Percentiles rank a stretch among this genome's conserved stretches.
phyloP scores from a whole-genome alignment of 2,888 invertebrate genomes.

The Pachliopta kotzebuea region DNA sequence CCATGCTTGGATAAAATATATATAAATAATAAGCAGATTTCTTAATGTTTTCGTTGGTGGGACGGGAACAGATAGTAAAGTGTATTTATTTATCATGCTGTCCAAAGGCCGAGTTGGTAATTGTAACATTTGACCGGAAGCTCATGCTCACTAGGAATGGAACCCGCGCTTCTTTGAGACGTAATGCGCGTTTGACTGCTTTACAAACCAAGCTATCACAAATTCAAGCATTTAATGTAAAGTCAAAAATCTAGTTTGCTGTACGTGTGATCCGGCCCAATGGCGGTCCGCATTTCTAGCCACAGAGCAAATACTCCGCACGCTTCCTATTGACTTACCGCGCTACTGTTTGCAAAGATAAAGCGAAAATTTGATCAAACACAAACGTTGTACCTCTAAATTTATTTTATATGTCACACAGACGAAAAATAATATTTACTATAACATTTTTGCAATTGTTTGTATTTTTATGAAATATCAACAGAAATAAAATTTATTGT shows the following conservation, averaged over 20 bases:
- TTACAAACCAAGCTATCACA: no score
- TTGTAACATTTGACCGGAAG: no score
- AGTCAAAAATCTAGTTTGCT: slow-evolving; percentile 16
- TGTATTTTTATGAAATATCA: neutral
- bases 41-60: no score
- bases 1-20: no score
- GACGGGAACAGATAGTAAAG: no score
- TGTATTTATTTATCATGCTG: no score
- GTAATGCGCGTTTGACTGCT: no score
- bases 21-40: no score
- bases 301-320: slow-evolving; percentile 43
- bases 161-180: no score
- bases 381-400: slow-evolving; percentile 22
- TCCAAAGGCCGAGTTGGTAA: no score
- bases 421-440: neutral
- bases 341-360: slow-evolving; percentile 44
- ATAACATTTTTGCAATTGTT: neutral
- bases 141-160: no score
- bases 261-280: slow-evolving; percentile 12
- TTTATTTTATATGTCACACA: slow-evolving; percentile 11
- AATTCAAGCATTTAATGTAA: slow-evolving; percentile 1
- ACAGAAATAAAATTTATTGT: no score
- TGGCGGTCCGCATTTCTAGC: slow-evolving; percentile 32
- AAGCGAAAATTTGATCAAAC: slow-evolving; percentile 38
- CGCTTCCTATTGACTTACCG: slow-evolving; percentile 44